phyloP scores from a whole-genome alignment of 2,888 invertebrate species.

The Trichogramma evanescens region DNA sequence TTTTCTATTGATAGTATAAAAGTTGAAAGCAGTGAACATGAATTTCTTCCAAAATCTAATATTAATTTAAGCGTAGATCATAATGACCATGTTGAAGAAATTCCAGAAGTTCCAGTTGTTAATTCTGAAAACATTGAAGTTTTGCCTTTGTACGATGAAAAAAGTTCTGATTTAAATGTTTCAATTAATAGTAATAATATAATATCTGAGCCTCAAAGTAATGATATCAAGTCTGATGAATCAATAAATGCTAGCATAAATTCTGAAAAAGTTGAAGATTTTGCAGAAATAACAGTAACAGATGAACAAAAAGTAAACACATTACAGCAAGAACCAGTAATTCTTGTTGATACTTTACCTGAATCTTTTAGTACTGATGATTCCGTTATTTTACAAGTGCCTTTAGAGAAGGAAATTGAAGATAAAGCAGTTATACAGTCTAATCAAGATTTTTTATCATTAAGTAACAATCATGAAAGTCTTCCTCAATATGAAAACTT shows the following conservation, averaged over 20 bases:
- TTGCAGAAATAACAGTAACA: conserved; percentile 9
- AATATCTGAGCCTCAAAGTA: conserved; percentile 16
- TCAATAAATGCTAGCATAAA: conserved; percentile 7
- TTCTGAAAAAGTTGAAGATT: conserved; percentile 12
- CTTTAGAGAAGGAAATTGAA: conserved; percentile 13
- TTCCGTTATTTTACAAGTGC: conserved; percentile 16
- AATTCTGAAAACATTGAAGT: conserved; percentile 9
- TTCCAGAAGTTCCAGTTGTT: background rate
- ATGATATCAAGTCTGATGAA: background rate
- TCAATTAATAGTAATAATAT: conserved; percentile 6
- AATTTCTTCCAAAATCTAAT: too few relatives aligned
- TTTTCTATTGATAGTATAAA: background rate
- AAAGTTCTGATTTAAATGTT: conserved; percentile 17
- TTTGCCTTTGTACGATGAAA: background rate
- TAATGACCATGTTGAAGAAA: too few relatives aligned
- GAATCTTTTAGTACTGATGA: conserved; percentile 8
- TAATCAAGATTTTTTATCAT: conserved; percentile 8
- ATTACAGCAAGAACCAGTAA: too few relatives aligned
- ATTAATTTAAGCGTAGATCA: too few relatives aligned
- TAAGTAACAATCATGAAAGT: conserved; percentile 2
- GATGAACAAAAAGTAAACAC: conserved; percentile 6
- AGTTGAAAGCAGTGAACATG: too few relatives aligned
- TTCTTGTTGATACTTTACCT: conserved; percentile 7
- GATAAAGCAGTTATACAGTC: conserved; percentile 1
- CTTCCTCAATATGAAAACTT: conserved; percentile 10